Base-by-base conservation (phyloP, 1,140 invertebrate species). In the Gonatopus flavifemur region DNA sequence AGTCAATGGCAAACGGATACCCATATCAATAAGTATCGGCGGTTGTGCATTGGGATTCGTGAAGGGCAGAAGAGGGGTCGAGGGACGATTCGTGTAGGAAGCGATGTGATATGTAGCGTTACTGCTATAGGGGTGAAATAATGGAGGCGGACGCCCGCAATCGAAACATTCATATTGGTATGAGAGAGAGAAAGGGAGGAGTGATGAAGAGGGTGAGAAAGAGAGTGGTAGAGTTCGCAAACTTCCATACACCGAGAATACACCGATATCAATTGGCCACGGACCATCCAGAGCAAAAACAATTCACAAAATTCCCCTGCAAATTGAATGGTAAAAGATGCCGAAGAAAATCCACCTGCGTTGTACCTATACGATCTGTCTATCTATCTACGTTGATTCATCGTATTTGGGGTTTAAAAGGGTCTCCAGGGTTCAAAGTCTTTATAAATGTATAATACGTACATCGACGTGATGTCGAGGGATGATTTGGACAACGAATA, bases 11-110 rank as follows among this genome's bases (percentile, higher is more conserved):
- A 62, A 70, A 54, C 73, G 72, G 72, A 76, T 72, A 46, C 66
- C 50, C 59, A 66, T 72, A 72, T 74, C 68, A 66, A 74, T 76
- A 74, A 69, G 66, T 70, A 75, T 74, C 58, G 62, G n/a, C n/a
- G n/a, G 33, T 59, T 54, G 55, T 63, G 55, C 52, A 62, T 57
- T 59, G 49, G 52, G 39, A 63, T 66, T 56, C 36, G 40, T 31
- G 13, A 46, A 16, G 18, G 12, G 20, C 15, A 13, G 33, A 10
- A 9, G 13, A 12, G n/a, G 10, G 33, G 13, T 20, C 19, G 16
- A 12, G n/a, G 9, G 8, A 7, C 18, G 13, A 8, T 12, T 10
- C 12, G n/a, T 15, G 18, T 24, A 2, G n/a, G n/a, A 13, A 6
- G n/a, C 12, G n/a, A 15, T 10, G 31, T 32, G 15, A 40, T 51